Evolutionary conservation across 2,113 vertebrate genomes (phyloP), one percentile per base, ranked within the genome.

Genomic region (Microtus montanus): DNA sequence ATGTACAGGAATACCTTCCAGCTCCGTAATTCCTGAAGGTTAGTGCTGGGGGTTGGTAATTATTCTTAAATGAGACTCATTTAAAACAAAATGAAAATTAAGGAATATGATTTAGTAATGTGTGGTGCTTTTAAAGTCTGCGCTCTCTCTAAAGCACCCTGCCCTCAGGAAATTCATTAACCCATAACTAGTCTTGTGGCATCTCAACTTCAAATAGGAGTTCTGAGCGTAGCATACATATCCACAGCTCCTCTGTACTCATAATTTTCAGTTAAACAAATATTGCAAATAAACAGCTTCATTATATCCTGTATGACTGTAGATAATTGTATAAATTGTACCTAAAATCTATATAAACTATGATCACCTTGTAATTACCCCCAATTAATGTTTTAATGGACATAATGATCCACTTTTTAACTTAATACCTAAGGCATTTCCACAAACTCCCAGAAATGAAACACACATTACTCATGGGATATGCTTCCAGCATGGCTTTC

Each of bases 351-450:
- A 19, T 91, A 83, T 91, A 91, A 95, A 96, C 44, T 96, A 20
- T 95, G 49, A 94, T 93, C 94, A 96, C 68, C 66, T 96, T 96
- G 63, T 95, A 97, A 97, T 97, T 97, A 96, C 83, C 49, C 49
- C 93, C 96, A 96, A 96, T 97, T 97, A 98, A 97, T 96, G 90
- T 90, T 95, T 97, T 97, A 98, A 97, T 97, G 96, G 92, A 95
- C 94, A 97, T 97, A 97, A 97, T 96, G 74, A 73, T 93, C 95
- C 92, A 66, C 93, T 95, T 96, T 95, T 96, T 90, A 94, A 35
- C 93, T 95, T 92, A 96, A 75, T 93, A 96, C 93, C 95, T 75
- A 49, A 97, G 92, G 93, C 95, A 85, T 97, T 96, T 97, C 70
- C 89, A 94, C 95, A 96, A 94, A 95, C 38, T 93, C 84, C 95